A percentile compares a stretch with the other conserved stretches of the same genome.
Conservation (phyloP, 2,113 vertebrate species). For the Heptranchias perlo region DNA sequence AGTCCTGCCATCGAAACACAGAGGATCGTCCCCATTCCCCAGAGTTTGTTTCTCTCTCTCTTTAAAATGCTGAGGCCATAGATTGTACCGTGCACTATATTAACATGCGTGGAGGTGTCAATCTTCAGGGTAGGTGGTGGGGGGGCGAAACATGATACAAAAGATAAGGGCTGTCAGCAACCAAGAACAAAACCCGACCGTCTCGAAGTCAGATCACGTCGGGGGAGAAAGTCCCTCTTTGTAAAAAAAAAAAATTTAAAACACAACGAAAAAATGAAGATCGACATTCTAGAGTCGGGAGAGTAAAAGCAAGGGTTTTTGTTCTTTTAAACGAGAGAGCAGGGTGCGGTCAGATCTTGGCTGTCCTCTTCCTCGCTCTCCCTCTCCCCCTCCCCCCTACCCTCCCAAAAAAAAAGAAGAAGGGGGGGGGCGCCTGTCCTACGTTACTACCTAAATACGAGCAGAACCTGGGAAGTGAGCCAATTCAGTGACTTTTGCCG, state of each 20-base stretch:
- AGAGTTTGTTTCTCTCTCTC: not conserved
- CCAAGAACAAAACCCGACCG: not conserved
- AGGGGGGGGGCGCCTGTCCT: slow-evolving; percentile 57
- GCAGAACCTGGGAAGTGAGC: slow-evolving; percentile 77
- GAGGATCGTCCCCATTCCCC: not conserved
- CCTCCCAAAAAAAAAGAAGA: slow-evolving; percentile 54
- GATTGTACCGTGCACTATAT: not conserved
- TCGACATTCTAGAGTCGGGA: slow-evolving; percentile 60
- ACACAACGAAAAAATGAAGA: slow-evolving; percentile 49
- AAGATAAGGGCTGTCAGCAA: not conserved
- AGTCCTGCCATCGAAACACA: not conserved
- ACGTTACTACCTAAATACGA: slow-evolving; percentile 75
- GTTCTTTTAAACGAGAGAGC: slow-evolving; percentile 41
- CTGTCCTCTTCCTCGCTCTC: slow-evolving; percentile 47
- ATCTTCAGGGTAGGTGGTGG: not conserved
- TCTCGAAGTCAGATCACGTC: not conserved
- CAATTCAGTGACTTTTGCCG: slow-evolving; percentile 82
- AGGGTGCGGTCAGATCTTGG: slow-evolving; percentile 72
- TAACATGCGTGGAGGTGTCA: not conserved
- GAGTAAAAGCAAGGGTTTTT: slow-evolving; percentile 46
- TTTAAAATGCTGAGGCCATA: not conserved
- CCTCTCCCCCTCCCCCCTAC: not conserved
- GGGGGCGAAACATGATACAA: not conserved
- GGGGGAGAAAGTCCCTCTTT: not conserved
- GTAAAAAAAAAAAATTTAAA: not conserved